A percentile compares a stretch with the other conserved stretches of the same genome.
Conservation (phyloP, 1,140 invertebrate genomes). For the Apis dorsata region DNA sequence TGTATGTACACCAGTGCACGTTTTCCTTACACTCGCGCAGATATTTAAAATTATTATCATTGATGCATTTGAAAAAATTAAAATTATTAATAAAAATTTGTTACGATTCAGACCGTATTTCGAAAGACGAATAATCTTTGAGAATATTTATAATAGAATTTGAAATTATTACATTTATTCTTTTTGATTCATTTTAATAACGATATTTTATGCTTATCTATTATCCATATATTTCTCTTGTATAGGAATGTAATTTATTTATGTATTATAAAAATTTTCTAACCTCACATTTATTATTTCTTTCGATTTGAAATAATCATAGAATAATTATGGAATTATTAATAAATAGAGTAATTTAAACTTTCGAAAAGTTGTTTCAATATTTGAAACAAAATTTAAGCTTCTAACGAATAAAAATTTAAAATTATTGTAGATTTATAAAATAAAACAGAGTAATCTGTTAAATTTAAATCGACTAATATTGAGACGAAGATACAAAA, state of each 20-base stretch:
- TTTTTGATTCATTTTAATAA: not conserved
- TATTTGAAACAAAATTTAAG: not conserved
- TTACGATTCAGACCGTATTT: not conserved
- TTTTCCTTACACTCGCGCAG: slow-evolving; percentile 10
- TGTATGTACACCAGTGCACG: slow-evolving; percentile 11
- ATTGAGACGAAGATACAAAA: not conserved
- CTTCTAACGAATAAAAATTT: not conserved
- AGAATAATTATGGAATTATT: no score
- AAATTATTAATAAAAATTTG: not conserved
- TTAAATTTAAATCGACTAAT: no score
- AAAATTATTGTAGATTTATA: not conserved
- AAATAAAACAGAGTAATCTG: not conserved
- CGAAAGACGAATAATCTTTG: not conserved
- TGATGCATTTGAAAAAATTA: not conserved
- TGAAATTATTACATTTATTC: not conserved
- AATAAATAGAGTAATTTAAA: not conserved
- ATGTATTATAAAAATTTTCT: not conserved
- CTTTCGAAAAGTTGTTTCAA: no score
- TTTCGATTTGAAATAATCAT: not conserved
- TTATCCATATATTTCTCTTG: not conserved
- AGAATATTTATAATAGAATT: no score
- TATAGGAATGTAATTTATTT: not conserved
- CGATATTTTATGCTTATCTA: not conserved
- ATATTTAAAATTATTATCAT: not conserved
- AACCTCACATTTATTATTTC: not conserved